Base-by-base conservation (phyloP, 2,888 invertebrate species). In the Cephonodes hylas region DNA sequence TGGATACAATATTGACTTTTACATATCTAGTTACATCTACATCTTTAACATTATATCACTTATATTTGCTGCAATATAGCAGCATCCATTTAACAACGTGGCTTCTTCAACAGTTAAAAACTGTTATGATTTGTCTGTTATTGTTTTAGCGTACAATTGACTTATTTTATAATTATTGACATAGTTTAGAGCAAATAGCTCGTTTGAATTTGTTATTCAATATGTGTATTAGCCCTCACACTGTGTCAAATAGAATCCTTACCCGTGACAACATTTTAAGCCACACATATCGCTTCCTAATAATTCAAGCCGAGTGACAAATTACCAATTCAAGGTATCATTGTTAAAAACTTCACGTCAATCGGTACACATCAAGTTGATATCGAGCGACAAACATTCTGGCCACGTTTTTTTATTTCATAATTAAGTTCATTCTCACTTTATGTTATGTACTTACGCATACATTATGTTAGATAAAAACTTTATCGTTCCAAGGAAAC, bases 401-500 rank as follows among this genome's bases (percentile, higher is more conserved):
- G n/a, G 0, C 27, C 53, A 53, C 53, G 53, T 13, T 10, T 53
- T 53, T 53, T 53, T 53, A 53, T 53, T 53, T 53, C 53, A 53
- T 53, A 53, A 53, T 53, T 53, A 53, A 53, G 53, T 53, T 31
- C 31, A 31, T 53, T 53, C 53, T 27, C 27, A 18, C 10, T 18
- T 53, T 53, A 53, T 53, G 31, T 53, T 53, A 53, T 53, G 53
- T 53, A 53, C 53, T 53, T 53, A 53, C 31, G 53, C 27, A 53
- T 44, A 22, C 27, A 56, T 61, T 42, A 20, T 31, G 45, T 53
- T 63, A 42, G 61, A 63, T 66, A 66, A 63, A 42, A 42, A 18
- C 59, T 56, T 63, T 64, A 64, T 62, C 60, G 45, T 45, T 7
- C 20, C 20, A 34, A 62, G 62, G 63, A 63, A 65, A 64, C 61